Evolutionary conservation across 2,797 vertebrate genomes (phyloP), one percentile per base, ranked within the genome.

Genomic region (Arnoldichthys spilopterus): DNA sequence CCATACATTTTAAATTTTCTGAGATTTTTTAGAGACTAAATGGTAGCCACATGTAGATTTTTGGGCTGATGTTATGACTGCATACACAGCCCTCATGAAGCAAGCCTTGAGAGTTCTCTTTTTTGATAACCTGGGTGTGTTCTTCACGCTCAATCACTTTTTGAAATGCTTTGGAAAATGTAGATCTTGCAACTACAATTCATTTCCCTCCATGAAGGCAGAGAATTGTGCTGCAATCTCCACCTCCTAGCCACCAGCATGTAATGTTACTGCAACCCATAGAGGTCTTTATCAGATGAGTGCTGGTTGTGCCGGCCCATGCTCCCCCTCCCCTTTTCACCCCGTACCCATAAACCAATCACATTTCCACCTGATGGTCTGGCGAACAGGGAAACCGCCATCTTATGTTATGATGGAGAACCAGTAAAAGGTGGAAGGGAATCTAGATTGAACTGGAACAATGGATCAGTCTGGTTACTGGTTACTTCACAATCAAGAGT

Each of bases 401-500:
- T 66, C 40, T 61, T 51, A 40, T 40, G 30, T 62, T 72, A 51
- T 47, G 2, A 28, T 30, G 1, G 30, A 24, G 67, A 51, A 28
- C 59, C 26, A 71, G 59, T 28, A 74, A 71, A 9, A 16, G 40
- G 53, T 49, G 73, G 56, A 43, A 45, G 28, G 61, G 18, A 47
- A 62, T 71, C 62, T 64, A 28, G 53, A 56, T 37, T 54, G 47
- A 78, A 56, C 54, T 40, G 64, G 37, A 70, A 63, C 16, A 22
- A 69, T 74, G 56, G 51, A 58, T 71, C 66, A 75, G 63, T 69
- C 74, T 69, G 61, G 69, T 58, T 76, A 77, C 69, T 71, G 74
- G 47, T 72, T n/a, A n/a, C n/a, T n/a, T n/a, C 49, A 32, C 79
- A 72, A 64, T 82, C 79, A 71, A 74, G 66, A 66, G 54, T 32